Evolutionary conservation across 2,797 vertebrate genomes (phyloP).

Genomic region (Salarias fasciatus): DNA sequence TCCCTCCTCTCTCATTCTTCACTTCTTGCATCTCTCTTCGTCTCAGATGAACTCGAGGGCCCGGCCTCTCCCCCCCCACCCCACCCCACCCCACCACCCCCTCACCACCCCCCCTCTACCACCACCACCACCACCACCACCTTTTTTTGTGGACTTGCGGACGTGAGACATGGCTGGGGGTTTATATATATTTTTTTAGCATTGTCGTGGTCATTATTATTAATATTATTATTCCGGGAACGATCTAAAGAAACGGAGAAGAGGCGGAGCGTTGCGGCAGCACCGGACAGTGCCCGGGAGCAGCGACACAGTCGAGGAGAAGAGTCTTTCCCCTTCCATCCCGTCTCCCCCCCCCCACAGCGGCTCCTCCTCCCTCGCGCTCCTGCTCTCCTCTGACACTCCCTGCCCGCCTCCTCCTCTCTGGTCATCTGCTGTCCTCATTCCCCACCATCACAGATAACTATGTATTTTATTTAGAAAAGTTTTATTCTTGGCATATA

Average conservation of each 20-base stretch:
- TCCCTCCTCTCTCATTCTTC: conserved; percentile 37
- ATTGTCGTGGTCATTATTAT: conserved; percentile 73
- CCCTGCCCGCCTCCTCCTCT: conserved; percentile 60
- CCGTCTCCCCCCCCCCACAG: conserved; percentile 49
- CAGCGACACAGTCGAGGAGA: conserved; percentile 73
- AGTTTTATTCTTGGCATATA: conserved; percentile 88
- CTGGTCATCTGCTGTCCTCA: conserved; percentile 66
- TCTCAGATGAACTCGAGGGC: conserved; percentile 66
- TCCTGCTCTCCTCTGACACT: conserved; percentile 83
- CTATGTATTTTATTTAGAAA: conserved; percentile 89
- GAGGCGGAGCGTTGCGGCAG: conserved; percentile 46
- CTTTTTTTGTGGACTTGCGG: conserved; percentile 71
- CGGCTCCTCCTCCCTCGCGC: conserved; percentile 77
- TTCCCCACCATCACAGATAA: conserved; percentile 78
- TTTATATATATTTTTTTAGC: conserved; percentile 76
- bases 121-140: conserved; percentile 34
- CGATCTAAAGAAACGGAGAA: conserved; percentile 49
- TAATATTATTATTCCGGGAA: conserved; percentile 57
- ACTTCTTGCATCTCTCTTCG: conserved; percentile 45
- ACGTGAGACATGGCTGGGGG: conserved; percentile 73
- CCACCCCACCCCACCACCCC: conserved; percentile 32
- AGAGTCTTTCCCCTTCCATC: conserved; percentile 32
- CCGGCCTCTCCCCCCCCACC: conserved; percentile 52
- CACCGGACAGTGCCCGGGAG: conserved; percentile 57
- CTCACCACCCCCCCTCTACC: conserved; percentile 29